Evolutionary conservation across 2,113 vertebrate species (phyloP).

Genomic region (Gadus macrocephalus): DNA sequence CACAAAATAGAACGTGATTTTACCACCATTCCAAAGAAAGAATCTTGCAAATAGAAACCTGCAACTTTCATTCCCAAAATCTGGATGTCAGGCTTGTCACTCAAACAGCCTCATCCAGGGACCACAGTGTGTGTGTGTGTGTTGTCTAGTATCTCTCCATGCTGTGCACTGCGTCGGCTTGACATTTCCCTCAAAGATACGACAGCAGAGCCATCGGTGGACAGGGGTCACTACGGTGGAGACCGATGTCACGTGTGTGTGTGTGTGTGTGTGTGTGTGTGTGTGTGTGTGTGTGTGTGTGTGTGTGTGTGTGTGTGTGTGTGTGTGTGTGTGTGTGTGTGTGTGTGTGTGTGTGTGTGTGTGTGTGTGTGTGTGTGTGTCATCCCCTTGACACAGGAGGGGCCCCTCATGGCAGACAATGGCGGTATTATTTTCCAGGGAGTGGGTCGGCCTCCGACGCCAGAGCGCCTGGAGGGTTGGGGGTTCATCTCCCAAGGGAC

Average conservation of each 20-base stretch:
- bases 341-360: neutral
- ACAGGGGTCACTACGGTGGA: neutral
- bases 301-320: neutral
- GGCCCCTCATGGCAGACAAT: conserved; percentile 25
- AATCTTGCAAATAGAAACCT: no score
- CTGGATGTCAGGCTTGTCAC: neutral
- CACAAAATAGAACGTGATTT: no score
- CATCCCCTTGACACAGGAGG: neutral
- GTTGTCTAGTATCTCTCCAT: neutral
- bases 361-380: neutral
- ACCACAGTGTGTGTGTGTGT: conserved; percentile 7
- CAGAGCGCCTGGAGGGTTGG: neutral
- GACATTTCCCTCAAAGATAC: conserved; percentile 72
- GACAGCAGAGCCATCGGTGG: conserved; percentile 27
- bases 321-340: conserved; percentile 1
- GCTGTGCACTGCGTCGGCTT: conserved; percentile 40
- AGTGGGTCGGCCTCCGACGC: conserved; percentile 20
- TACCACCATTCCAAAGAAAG: no score
- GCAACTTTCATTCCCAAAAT: no score
- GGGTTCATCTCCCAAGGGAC: conserved; percentile 44
- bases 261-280: conserved; percentile 1
- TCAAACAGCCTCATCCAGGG: conserved; percentile 6
- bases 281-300: neutral
- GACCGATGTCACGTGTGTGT: neutral
- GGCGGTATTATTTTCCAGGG: neutral